Evolutionary conservation across 1,140 invertebrate species (phyloP), one percentile per base, ranked within the genome.

Genomic region (Frieseomelitta varia): DNA sequence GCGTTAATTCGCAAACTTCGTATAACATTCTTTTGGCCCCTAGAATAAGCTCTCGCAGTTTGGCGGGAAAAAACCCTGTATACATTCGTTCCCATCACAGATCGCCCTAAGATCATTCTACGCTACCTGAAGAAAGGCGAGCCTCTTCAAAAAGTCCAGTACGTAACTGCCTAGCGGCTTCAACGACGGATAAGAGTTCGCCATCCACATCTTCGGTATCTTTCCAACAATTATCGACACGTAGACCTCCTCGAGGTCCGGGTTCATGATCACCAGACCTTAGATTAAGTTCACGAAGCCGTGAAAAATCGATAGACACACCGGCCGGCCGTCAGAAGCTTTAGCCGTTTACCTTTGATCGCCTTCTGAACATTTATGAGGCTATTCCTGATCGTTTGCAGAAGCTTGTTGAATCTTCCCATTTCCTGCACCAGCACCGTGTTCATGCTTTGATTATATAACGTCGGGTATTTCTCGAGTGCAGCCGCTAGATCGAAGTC

Each of bases 381-480:
- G 93, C 97, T 98, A 21, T 92, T 95, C 71, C 97, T 94, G 74
- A 99, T 98, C 4, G 96, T 96, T 34, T 92, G 94, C 1, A 99
- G 95, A 2, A 99, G 95, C 84, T 96, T 97, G 92, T 99, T 99
- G 91, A 98, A 99, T 71, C 98, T 95, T 21, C 97, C 97, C 96
- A 99, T 98, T 95, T 99, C 98, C 95, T 99, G 98, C 1, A 99
- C 97, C 78, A 99, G 95, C 19, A 99, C 98, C n/a, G 98, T 98
- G 93, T 98, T 98, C 97, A 98, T 98, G 85, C 97, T 98, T 94
- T 98, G 98, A 92, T 97, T 95, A 94, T 99, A 97, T 47, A 95
- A 94, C 51, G 98, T 97, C 63, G 98, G 97, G 95, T 98, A 98
- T 95, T 97, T 96, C 92, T 96, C 93, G 94, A 97, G 92, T 85